These are phyloP conservation scores for Rhopalosiphum padi DNA, from an alignment of 1,140 invertebrate genomes.

Conservation along the genomic window DNA sequence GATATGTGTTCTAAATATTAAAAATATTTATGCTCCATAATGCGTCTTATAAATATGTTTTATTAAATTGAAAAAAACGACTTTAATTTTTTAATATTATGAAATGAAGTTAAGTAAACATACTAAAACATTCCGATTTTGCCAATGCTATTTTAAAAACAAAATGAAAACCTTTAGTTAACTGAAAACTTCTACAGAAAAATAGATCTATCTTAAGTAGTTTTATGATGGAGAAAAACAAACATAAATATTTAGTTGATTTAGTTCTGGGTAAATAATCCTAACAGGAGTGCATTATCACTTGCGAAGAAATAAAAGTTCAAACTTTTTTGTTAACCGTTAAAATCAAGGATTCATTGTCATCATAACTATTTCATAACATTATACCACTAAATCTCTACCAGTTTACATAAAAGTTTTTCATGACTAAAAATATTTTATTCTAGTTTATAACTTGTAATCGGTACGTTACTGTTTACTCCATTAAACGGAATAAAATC, in stretches of 20 bases:
- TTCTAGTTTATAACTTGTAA: slow-evolving; percentile 8
- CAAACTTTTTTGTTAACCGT: slow-evolving; percentile 25
- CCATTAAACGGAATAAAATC: not conserved
- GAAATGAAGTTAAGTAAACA: not conserved
- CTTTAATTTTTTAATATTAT: not conserved
- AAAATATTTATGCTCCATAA: not conserved
- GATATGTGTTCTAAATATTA: no score
- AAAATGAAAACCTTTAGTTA: not conserved
- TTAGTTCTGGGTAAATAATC: not conserved
- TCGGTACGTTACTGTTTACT: not conserved
- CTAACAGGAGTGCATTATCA: not conserved
- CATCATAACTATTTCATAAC: not conserved
- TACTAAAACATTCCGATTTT: not conserved
- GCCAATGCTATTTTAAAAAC: not conserved
- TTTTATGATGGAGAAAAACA: not conserved
- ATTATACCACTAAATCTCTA: not conserved
- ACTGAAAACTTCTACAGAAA: not conserved
- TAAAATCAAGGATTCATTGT: slow-evolving; percentile 15
- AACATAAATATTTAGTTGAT: slow-evolving; percentile 33
- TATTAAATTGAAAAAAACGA: not conserved
- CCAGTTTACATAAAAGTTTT: slow-evolving; percentile 9
- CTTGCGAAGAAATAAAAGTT: not conserved
- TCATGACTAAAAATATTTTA: not conserved
- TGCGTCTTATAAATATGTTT: not conserved
- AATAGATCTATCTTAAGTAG: not conserved